phyloP scores from a whole-genome alignment of 2,888 invertebrate species.

The Pollenia amentaria region DNA sequence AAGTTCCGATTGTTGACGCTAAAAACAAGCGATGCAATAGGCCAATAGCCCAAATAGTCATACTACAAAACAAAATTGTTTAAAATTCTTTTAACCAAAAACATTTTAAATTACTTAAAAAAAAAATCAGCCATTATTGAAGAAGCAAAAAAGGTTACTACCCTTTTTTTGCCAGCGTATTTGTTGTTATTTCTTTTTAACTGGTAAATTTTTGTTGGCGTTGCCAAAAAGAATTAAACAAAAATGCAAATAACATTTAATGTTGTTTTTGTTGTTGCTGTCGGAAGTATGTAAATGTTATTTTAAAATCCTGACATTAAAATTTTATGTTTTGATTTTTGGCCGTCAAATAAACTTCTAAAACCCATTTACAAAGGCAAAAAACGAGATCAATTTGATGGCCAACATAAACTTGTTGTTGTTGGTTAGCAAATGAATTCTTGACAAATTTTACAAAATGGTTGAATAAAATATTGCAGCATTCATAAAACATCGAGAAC shows the following conservation, averaged over 20 bases:
- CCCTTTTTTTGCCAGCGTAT: constrained; percentile 4
- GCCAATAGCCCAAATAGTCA: no score
- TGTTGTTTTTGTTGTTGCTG: not conserved
- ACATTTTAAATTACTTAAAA: not conserved
- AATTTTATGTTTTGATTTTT: constrained; percentile 10
- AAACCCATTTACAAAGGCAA: not conserved
- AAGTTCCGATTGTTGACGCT: no score
- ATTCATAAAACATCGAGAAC: no score
- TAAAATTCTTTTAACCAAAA: constrained; percentile 10
- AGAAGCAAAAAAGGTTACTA: no score
- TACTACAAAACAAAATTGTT: no score
- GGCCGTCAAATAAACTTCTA: not conserved
- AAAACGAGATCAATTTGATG: not conserved
- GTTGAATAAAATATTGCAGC: no score
- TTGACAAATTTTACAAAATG: no score
- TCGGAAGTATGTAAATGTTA: constrained; percentile 6
- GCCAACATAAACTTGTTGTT: not conserved
- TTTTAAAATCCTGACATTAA: not conserved
- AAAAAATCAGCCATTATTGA: not conserved
- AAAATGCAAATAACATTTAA: not conserved
- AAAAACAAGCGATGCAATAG: no score
- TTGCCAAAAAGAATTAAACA: constrained; percentile 11
- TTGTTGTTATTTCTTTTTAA: constrained; percentile 2
- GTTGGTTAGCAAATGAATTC: no score
- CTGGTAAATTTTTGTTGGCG: constrained; percentile 15